Conservation (phyloP, 37 sponge, comb jelly and placozoan genomes). For the Hexactinellida sp. region DNA sequence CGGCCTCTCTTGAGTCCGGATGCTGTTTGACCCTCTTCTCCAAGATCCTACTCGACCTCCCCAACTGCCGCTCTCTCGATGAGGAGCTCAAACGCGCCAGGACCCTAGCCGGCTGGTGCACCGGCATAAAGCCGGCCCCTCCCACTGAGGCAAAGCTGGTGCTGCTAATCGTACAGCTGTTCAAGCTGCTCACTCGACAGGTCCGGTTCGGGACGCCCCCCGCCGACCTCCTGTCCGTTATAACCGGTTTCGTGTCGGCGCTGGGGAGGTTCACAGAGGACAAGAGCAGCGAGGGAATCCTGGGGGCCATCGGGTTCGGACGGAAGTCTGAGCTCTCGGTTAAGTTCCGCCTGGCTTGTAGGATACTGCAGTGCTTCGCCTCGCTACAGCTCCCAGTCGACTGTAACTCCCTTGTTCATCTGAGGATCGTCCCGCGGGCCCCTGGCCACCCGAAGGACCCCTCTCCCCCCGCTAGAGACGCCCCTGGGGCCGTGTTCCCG, state of each 20-base stretch:
- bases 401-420: conserved; percentile 17
- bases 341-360: conserved; percentile 42
- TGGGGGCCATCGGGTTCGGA: conserved; percentile 72
- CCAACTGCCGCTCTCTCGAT: conserved; percentile 26
- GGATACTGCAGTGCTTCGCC: conserved; percentile 47
- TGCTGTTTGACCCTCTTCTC: conserved; percentile 30
- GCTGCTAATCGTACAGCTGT: conserved; percentile 52
- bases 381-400: conserved; percentile 55
- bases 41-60: conserved; percentile 33
- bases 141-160: conserved; percentile 40
- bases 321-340: conserved; percentile 49
- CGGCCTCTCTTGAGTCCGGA: conserved; percentile 19
- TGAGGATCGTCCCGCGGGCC: conserved; percentile 44
- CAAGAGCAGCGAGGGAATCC: conserved; percentile 61
- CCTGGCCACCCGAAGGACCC: conserved; percentile 49
- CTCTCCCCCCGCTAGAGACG: background rate
- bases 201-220: conserved; percentile 23
- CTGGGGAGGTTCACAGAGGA: conserved; percentile 52
- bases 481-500: background rate
- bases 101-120: conserved; percentile 30
- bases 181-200: conserved; percentile 47
- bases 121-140: background rate
- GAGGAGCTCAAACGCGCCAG: conserved; percentile 31
- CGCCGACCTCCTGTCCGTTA: conserved; percentile 23
- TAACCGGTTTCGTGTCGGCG: conserved; percentile 29